phyloP scores from a whole-genome alignment of 1,140 invertebrate genomes.

The Fopius arisanus region DNA sequence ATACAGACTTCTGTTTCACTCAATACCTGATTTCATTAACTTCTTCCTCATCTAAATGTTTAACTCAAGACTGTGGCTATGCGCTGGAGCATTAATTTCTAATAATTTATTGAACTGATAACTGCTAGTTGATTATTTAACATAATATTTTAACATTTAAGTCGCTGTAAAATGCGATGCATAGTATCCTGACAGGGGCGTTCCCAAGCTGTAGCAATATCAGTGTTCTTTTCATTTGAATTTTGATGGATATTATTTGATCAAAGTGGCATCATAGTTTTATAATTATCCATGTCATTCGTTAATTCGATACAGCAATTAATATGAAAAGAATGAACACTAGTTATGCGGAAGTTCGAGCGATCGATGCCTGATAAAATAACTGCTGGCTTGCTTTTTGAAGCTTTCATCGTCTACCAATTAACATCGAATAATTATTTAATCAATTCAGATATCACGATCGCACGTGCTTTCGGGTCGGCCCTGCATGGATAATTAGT shows the following conservation, averaged over 20 bases:
- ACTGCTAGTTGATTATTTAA: slow-evolving; percentile 15
- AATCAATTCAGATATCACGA: slow-evolving; percentile 37
- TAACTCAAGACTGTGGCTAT: slow-evolving; percentile 40
- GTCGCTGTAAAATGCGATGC: slow-evolving; percentile 5
- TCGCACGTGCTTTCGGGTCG: slow-evolving; percentile 58
- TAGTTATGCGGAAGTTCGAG: neutral
- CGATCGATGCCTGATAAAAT: neutral
- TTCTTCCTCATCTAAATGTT: slow-evolving; percentile 29
- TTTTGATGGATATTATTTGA: neutral
- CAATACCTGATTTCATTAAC: neutral
- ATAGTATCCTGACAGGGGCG: slow-evolving; percentile 48
- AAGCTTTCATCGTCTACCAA: slow-evolving; percentile 6
- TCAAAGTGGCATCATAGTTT: neutral
- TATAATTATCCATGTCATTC: slow-evolving; percentile 9
- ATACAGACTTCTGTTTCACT: neutral
- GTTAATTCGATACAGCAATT: neutral
- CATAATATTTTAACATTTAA: slow-evolving; percentile 3
- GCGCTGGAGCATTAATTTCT: slow-evolving; percentile 30
- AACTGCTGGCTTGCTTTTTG: slow-evolving; percentile 43
- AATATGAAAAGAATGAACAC: neutral
- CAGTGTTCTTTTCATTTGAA: slow-evolving; percentile 21
- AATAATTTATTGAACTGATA: slow-evolving; percentile 13
- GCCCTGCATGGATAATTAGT: slow-evolving; percentile 61
- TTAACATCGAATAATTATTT: neutral
- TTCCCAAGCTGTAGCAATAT: slow-evolving; percentile 48